These are phyloP conservation scores for Amphipyra tragopoginis DNA, from an alignment of 2,888 invertebrate genomes.

Conservation along the genomic window DNA sequence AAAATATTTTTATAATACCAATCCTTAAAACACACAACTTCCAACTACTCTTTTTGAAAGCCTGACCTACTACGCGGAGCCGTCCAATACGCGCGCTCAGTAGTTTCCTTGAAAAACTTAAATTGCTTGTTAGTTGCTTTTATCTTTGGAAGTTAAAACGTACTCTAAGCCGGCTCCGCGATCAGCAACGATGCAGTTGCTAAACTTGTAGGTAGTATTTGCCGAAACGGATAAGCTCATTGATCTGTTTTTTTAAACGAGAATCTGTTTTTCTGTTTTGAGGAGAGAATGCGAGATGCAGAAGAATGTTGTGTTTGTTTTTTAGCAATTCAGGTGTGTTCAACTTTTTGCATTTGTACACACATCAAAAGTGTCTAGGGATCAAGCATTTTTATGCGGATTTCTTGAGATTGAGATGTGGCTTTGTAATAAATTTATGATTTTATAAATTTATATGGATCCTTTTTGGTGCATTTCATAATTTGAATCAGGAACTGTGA, in stretches of 20 bases:
- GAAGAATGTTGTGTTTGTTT: too few species aligned
- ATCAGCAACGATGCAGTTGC: constrained; percentile 39
- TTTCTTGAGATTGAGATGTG: too few species aligned
- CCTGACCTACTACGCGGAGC: constrained; percentile 8
- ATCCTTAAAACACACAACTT: neutral
- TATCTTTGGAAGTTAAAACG: constrained; percentile 73
- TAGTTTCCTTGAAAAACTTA: constrained; percentile 74
- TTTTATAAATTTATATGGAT: too few species aligned
- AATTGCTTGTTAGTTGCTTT: constrained; percentile 82
- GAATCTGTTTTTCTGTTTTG: too few species aligned
- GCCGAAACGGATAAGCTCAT: constrained; percentile 27
- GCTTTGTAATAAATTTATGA: too few species aligned
- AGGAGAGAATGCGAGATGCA: too few species aligned
- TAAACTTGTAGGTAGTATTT: constrained; percentile 31
- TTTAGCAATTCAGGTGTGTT: too few species aligned
- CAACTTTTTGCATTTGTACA: too few species aligned
- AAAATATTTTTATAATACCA: neutral
- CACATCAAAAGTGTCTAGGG: too few species aligned
- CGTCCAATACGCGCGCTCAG: constrained; percentile 8
- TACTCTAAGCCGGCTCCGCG: constrained; percentile 28
- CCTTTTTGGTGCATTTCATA: too few species aligned
- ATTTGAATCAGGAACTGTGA: too few species aligned
- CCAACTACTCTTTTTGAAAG: neutral
- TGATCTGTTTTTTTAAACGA: constrained; percentile 18
- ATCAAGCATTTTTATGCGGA: too few species aligned